Evolutionary conservation across 2,888 invertebrate genomes (phyloP).

Genomic region (Yponomeuta plumbellus): DNA sequence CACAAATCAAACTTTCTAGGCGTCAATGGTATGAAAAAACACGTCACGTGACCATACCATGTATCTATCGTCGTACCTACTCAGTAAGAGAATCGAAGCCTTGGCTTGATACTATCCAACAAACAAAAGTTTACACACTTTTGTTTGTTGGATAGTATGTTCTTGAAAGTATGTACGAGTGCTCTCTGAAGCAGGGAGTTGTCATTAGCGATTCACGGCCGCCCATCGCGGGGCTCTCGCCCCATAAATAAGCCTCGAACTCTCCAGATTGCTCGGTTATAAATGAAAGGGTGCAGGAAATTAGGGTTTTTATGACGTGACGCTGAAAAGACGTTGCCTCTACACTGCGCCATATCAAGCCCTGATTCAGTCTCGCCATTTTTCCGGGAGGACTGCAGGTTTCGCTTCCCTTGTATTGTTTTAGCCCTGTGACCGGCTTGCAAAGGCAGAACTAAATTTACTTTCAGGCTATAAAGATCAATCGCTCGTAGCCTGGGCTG

Average conservation of each 20-base stretch:
- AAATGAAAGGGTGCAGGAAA: slow-evolving; percentile 76
- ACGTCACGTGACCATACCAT: too few species aligned
- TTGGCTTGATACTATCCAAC: too few species aligned
- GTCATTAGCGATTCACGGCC: slow-evolving; percentile 68
- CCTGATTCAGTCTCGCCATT: neutral
- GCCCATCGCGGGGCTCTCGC: slow-evolving; percentile 66
- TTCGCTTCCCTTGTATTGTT: slow-evolving; percentile 39
- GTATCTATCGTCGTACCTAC: too few species aligned
- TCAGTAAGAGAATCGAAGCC: too few species aligned
- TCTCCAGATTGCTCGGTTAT: slow-evolving; percentile 71
- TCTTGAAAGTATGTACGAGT: neutral
- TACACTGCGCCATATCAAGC: neutral
- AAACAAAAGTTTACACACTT: too few species aligned
- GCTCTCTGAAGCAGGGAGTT: neutral
- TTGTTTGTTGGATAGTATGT: too few species aligned
- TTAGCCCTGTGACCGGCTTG: neutral
- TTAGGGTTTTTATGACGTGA: slow-evolving; percentile 72
- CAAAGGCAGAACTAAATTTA: neutral
- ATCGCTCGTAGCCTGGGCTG: too few species aligned
- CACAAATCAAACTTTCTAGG: too few species aligned
- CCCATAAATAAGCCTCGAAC: slow-evolving; percentile 69
- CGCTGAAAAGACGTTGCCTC: slow-evolving; percentile 30
- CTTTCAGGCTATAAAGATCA: neutral
- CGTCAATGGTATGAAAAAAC: too few species aligned
- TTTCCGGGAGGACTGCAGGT: slow-evolving; percentile 31